A percentile compares a stretch with the other conserved stretches of the same genome.
phyloP scores from a whole-genome alignment of 2,797 vertebrate species.

The Sebastes iracundus region DNA sequence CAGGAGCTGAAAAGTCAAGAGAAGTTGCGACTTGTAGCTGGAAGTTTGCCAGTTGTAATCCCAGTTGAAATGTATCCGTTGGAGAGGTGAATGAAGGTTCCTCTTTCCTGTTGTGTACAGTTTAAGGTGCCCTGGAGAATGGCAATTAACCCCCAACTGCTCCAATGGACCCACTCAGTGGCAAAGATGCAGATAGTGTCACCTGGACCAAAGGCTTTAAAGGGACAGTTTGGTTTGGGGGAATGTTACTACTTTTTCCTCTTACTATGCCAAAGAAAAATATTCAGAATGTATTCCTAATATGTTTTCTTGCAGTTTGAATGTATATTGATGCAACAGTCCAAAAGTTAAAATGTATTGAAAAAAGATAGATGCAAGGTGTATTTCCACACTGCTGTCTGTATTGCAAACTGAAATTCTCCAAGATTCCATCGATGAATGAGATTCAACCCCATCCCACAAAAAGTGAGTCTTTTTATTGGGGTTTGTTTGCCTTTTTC shows the following conservation, averaged over 20 bases:
- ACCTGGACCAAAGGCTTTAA: background rate
- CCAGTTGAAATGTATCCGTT: background rate
- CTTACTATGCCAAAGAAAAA: background rate
- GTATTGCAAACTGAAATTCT: too few relatives aligned
- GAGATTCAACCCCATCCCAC: too few relatives aligned
- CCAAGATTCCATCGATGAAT: too few relatives aligned
- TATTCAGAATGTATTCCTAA: background rate
- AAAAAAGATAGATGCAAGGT: too few relatives aligned
- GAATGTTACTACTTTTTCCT: background rate
- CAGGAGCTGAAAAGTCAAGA: background rate
- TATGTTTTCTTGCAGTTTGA: background rate
- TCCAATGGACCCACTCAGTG: background rate
- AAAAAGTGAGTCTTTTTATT: too few relatives aligned
- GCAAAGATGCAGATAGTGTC: background rate
- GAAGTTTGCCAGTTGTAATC: background rate
- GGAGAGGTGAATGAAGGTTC: slow-evolving; percentile 9
- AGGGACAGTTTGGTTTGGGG: background rate
- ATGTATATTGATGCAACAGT: background rate
- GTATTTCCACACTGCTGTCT: too few relatives aligned
- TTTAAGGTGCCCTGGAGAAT: background rate
- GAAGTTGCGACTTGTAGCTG: slow-evolving; percentile 3
- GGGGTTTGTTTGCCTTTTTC: too few relatives aligned
- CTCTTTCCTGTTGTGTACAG: background rate
- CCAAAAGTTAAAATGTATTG: too few relatives aligned
- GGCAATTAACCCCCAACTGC: background rate